Conservation (phyloP, 2,797 vertebrate species). For the Streptopelia turtur region DNA sequence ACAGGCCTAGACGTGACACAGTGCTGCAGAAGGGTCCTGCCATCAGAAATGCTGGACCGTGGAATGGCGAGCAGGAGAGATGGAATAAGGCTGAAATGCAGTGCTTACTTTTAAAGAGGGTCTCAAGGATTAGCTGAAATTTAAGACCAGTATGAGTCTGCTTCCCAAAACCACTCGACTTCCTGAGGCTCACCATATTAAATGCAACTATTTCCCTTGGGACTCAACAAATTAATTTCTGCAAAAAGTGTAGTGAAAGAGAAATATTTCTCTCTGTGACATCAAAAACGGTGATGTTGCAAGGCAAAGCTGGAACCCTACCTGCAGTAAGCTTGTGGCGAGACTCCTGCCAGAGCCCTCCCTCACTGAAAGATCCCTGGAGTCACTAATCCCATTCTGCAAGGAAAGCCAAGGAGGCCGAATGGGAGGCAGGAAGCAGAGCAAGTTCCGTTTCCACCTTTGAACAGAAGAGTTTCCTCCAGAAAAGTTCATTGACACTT, state of each 20-base stretch:
- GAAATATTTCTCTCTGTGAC: fast-evolving
- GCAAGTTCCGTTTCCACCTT: not conserved
- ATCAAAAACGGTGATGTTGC: not conserved
- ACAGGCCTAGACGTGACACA: not conserved
- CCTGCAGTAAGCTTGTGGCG: too few species aligned
- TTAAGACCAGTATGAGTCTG: not conserved
- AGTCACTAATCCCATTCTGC: not conserved
- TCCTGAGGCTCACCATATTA: not conserved
- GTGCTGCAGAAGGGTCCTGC: not conserved
- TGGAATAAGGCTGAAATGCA: not conserved
- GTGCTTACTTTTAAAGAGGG: not conserved
- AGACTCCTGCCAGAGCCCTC: not conserved
- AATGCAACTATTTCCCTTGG: not conserved
- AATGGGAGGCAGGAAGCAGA: not conserved
- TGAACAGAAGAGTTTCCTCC: not conserved
- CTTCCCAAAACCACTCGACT: fast-evolving
- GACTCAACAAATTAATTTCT: not conserved
- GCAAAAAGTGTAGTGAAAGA: not conserved
- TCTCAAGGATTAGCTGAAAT: not conserved
- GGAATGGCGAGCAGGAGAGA: not conserved
- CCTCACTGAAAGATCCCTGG: not conserved
- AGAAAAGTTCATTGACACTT: not conserved
- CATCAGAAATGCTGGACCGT: not conserved
- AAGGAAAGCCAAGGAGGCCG: not conserved
- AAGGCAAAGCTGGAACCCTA: not conserved